Evolutionary conservation across 2,888 invertebrate species (phyloP).

Genomic region (Leptopilina syphax): DNA sequence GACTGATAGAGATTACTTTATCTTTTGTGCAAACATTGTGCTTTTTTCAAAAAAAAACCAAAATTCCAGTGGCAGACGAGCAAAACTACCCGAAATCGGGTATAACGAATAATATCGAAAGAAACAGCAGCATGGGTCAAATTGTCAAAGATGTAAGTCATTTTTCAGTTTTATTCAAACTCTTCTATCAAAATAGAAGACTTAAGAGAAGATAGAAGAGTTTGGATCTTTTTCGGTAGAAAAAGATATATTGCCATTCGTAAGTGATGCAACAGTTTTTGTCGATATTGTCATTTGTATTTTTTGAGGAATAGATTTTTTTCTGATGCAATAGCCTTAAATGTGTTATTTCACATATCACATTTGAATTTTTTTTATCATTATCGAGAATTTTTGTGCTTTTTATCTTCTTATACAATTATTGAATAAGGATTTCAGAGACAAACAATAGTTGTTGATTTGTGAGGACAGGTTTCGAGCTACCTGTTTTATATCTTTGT

Average conservation of each 20-base stretch:
- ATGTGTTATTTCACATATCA: neutral
- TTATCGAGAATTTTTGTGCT: neutral
- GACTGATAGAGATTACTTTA: neutral
- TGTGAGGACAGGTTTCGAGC: neutral
- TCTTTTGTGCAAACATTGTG: conserved; percentile 37
- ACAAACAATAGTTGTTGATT: conserved; percentile 15
- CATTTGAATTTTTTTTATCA: neutral
- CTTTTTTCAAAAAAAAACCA: conserved; percentile 53
- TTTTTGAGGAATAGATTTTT: neutral
- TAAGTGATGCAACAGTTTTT: neutral
- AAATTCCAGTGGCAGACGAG: conserved; percentile 74
- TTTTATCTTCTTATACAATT: conserved; percentile 4
- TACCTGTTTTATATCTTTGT: conserved; percentile 17
- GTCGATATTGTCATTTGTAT: neutral
- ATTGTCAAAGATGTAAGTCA: conserved; percentile 74
- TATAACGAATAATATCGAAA: conserved; percentile 65
- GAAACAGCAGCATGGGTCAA: conserved; percentile 73
- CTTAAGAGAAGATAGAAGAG: no score
- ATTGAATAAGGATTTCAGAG: conserved; percentile 15
- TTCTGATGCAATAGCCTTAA: neutral
- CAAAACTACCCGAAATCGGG: conserved; percentile 69
- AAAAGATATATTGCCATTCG: no score
- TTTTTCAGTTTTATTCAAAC: neutral
- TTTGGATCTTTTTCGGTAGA: no score
- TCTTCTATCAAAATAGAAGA: no score